These are phyloP conservation scores for Caenorhabditis uteleia DNA, from an alignment of 2,888 invertebrate genomes.

Conservation along the genomic window DNA sequence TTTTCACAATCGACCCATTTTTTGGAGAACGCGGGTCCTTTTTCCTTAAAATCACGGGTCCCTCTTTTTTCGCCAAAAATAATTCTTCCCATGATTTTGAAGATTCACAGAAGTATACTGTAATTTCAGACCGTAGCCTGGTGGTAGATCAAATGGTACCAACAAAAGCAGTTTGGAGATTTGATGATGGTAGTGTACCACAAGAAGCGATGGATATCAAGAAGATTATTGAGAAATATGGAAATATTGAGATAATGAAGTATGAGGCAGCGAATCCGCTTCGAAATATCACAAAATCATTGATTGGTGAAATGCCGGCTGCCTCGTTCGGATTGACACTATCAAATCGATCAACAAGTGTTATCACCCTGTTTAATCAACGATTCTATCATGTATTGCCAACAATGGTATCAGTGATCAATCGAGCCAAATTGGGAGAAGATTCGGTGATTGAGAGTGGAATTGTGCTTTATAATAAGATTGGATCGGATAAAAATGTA, in stretches of 20 bases:
- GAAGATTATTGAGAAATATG: slow-evolving; percentile 1
- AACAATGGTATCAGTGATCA: slow-evolving; percentile 17
- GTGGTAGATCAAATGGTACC: slow-evolving; percentile 11
- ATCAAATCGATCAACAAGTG: background rate
- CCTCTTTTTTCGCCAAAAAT: too few relatives aligned
- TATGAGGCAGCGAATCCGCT: slow-evolving; percentile 1
- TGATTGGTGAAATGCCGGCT: slow-evolving; percentile 35
- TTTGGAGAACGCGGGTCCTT: too few relatives aligned
- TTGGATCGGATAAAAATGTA: slow-evolving; percentile 5
- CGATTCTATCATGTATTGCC: slow-evolving; percentile 26
- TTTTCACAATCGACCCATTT: too few relatives aligned
- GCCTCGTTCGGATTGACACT: slow-evolving; percentile 20
- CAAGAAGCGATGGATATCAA: slow-evolving; percentile 9
- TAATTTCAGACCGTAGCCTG: slow-evolving; percentile 15
- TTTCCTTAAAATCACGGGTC: too few relatives aligned
- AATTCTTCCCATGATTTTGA: too few relatives aligned
- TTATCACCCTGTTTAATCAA: slow-evolving; percentile 17
- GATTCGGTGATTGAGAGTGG: slow-evolving; percentile 11
- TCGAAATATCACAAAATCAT: slow-evolving; percentile 9
- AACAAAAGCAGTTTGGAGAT: slow-evolving; percentile 20
- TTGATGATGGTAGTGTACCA: slow-evolving; percentile 3
- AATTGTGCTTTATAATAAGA: slow-evolving; percentile 16
- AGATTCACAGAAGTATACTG: too few relatives aligned
- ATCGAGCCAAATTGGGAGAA: slow-evolving; percentile 10
- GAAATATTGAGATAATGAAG: slow-evolving; percentile 6